phyloP scores from a whole-genome alignment of 2,888 invertebrate species.

The Nymphalis polychloros region DNA sequence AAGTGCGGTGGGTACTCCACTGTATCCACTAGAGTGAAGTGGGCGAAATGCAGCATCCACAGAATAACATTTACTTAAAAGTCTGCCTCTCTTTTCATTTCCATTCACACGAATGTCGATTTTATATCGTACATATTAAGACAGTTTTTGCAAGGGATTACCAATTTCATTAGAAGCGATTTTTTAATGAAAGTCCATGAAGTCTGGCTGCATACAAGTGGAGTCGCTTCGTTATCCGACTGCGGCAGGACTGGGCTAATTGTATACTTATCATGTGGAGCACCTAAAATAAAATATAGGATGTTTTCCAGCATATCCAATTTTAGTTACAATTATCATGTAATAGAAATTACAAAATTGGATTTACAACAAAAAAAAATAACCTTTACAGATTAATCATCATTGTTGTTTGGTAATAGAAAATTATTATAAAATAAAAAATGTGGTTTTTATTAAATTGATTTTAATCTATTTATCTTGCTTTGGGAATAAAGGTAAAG shows the following conservation, averaged over 20 bases:
- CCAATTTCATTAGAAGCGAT: conserved; percentile 33
- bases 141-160: conserved; percentile 17
- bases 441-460: too few species aligned
- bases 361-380: not conserved
- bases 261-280: conserved; percentile 24
- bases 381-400: too few species aligned
- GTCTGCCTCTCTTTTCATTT: conserved; percentile 29
- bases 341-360: not conserved
- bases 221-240: conserved; percentile 44
- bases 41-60: conserved; percentile 45
- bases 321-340: not conserved
- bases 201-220: conserved; percentile 42
- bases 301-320: conserved; percentile 3
- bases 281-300: conserved; percentile 16
- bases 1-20: conserved; percentile 44
- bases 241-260: conserved; percentile 40
- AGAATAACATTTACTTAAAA: conserved; percentile 43
- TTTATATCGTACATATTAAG: conserved; percentile 19
- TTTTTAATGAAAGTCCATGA: conserved; percentile 41
- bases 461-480: not conserved
- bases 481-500: not conserved
- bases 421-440: too few species aligned
- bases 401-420: too few species aligned
- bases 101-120: conserved; percentile 23
- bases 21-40: conserved; percentile 43